These are phyloP conservation scores for Heliocidaris erythrogramma DNA, from an alignment of 35 echinoderm and acorn worm genomes.

Conservation along the genomic window DNA sequence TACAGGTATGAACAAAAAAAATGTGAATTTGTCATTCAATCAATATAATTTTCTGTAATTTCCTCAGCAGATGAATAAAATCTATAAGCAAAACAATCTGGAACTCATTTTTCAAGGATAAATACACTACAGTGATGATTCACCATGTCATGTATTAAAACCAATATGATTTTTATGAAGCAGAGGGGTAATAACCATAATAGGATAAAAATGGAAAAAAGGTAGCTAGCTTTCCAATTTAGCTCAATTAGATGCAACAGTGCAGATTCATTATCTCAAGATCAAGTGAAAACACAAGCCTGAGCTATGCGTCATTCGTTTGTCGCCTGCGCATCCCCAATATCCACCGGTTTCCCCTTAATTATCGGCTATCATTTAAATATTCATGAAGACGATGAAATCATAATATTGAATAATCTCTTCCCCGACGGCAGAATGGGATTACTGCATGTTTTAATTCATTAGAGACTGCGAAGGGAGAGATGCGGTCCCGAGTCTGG, in stretches of 20 bases:
- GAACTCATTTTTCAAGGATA: neutral
- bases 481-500: neutral
- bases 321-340: neutral
- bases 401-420: constrained; percentile 35
- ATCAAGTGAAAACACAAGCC: neutral
- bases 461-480: neutral
- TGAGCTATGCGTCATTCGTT: neutral
- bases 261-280: neutral
- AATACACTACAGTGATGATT: constrained; percentile 31
- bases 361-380: neutral
- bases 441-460: constrained; percentile 28
- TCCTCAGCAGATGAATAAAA: neutral
- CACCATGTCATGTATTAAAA: neutral
- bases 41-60: neutral
- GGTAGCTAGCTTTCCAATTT: neutral
- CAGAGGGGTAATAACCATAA: neutral
- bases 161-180: neutral
- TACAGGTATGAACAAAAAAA: too few relatives aligned
- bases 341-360: neutral
- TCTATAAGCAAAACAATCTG: neutral
- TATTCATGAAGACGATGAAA: constrained; percentile 33
- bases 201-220: constrained; percentile 12
- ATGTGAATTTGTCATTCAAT: neutral
- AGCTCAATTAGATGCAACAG: constrained; percentile 22
- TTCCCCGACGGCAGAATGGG: neutral